phyloP scores from a whole-genome alignment of 1,140 invertebrate species.

The Tachypleus tridentatus region DNA sequence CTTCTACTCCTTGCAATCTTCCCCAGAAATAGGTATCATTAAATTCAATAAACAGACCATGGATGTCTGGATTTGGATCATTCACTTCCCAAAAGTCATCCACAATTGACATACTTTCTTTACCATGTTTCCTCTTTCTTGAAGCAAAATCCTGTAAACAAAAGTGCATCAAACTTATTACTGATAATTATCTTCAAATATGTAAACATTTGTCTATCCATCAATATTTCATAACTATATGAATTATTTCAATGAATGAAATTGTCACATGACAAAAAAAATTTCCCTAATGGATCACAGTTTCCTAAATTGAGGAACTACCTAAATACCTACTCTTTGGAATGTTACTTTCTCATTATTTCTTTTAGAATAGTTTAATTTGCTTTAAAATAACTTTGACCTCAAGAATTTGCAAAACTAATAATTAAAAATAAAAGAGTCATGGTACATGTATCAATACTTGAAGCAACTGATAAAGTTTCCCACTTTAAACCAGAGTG shows the following conservation, averaged over 20 bases:
- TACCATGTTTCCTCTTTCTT: not conserved
- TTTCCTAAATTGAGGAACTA: not conserved
- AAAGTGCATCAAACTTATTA: not conserved
- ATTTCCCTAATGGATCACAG: not conserved
- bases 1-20: slow-evolving; percentile 50
- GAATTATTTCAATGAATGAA: not conserved
- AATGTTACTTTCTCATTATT: too few relatives aligned
- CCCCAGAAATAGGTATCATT: slow-evolving; percentile 75
- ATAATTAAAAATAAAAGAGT: too few relatives aligned
- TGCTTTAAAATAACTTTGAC: too few relatives aligned
- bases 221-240: not conserved
- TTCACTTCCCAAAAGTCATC: slow-evolving; percentile 56
- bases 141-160: not conserved
- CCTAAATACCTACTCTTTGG: too few relatives aligned
- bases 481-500: too few relatives aligned
- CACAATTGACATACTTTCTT: slow-evolving; percentile 31
- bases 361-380: too few relatives aligned
- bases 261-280: not conserved
- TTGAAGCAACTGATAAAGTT: too few relatives aligned
- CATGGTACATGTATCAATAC: too few relatives aligned
- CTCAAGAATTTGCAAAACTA: too few relatives aligned
- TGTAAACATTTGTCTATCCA: not conserved
- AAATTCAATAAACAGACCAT: slow-evolving; percentile 72
- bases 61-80: slow-evolving; percentile 88
- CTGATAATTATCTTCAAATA: not conserved